A percentile compares a stretch with the other conserved stretches of the same genome.
Conservation (phyloP, 2,888 invertebrate genomes). For the Dynastes tityus region DNA sequence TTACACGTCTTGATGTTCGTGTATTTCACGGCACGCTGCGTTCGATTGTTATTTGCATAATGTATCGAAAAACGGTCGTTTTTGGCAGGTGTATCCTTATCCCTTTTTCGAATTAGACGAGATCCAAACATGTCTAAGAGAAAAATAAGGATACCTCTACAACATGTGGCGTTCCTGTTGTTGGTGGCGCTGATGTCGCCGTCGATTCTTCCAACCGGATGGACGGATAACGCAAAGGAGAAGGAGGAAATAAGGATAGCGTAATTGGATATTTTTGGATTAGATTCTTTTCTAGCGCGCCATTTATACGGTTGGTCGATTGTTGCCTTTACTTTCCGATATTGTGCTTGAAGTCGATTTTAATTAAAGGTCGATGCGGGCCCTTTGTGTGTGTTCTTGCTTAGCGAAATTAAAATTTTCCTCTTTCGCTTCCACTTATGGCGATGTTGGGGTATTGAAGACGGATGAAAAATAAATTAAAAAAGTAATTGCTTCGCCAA, state of each 20-base stretch:
- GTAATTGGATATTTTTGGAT: constrained; percentile 34
- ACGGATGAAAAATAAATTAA: no score
- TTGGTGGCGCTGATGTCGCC: not conserved
- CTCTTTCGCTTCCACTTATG: no score
- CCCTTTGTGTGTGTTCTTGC: not conserved
- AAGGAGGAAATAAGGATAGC: constrained; percentile 13
- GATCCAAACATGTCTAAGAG: not conserved
- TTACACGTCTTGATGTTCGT: not conserved
- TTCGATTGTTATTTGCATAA: constrained; percentile 40
- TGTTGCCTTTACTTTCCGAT: not conserved
- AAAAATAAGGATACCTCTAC: not conserved
- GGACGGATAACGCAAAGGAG: not conserved
- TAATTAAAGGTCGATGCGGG: constrained; percentile 3
- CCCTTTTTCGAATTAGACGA: not conserved
- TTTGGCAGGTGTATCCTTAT: not conserved
- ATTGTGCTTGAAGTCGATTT: constrained; percentile 1
- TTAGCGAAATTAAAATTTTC: not conserved
- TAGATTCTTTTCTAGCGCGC: not conserved
- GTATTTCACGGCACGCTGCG: constrained; percentile 20
- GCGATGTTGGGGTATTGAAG: no score
- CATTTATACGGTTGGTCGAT: no score
- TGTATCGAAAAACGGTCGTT: not conserved
- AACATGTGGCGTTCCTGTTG: not conserved
- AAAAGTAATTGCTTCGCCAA: no score
- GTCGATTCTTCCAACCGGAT: not conserved